Base-by-base conservation (phyloP, 2,888 invertebrate species). In the Rhagium mordax region DNA sequence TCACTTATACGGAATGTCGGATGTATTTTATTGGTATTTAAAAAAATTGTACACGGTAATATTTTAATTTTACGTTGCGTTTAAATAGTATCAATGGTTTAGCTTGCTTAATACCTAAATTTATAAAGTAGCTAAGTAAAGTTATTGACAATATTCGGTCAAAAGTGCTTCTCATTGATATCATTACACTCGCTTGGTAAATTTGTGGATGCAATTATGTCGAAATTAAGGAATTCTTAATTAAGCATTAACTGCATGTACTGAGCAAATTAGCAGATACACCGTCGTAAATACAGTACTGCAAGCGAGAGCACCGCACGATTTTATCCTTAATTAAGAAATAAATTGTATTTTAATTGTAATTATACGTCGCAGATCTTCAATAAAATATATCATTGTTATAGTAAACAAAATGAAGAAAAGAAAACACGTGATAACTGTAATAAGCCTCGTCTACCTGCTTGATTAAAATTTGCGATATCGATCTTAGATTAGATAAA, bases 401-500 rank as follows among this genome's bases (percentile, higher is more conserved):
- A 21, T 29, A 64, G 49, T 41, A 41, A 13, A 41, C 41, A 70
- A 64, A 64, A 70, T 27, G 51, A 64, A 15, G 55, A 55, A 24
- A 41, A 24, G n/a, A 47, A 20, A 21, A 55, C 13, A 55, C 62
- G 53, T 51, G 67, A 72, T 77, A 73, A 70, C 72, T 64, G 75
- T 74, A 78, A 78, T 75, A 78, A 75, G 70, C 55, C 69, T 59
- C 62, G 71, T 70, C 74, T 51, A 48, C 57, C 69, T 57, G 74
- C 71, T 78, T 74, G 78, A 78, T 78, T 78, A 78, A 78, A 78
- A 78, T 78, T 78, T 76, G 74, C 76, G 78, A 78, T 78, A 74
- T 51, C 48, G 78, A 78, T 78, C 71, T 70, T 29, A 78, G 78
- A 78, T 78, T 78, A 78, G 78, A 76, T 78, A 78, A 76, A 71